These are phyloP conservation scores for Zosterops lateralis DNA, from an alignment of 2,113 vertebrate species.

Conservation along the genomic window DNA sequence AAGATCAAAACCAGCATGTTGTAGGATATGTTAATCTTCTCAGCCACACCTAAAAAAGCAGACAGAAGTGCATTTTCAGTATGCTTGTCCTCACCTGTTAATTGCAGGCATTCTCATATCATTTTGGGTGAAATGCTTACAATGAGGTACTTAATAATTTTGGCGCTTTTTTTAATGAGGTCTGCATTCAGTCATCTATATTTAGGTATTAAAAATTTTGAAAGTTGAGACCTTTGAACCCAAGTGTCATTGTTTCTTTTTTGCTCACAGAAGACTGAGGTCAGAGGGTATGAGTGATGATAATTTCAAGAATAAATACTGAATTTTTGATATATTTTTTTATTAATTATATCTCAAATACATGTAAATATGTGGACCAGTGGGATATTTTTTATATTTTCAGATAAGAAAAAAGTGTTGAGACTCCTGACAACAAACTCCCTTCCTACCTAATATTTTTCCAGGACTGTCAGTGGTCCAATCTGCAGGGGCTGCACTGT, in stretches of 20 bases:
- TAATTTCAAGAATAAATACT: background rate
- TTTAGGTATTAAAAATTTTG: background rate
- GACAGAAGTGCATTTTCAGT: background rate
- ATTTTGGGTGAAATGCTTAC: background rate
- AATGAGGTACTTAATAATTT: background rate
- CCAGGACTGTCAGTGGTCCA: background rate
- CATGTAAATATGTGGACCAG: background rate
- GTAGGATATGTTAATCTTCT: background rate
- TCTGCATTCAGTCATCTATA: background rate
- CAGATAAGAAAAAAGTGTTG: background rate
- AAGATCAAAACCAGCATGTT: background rate
- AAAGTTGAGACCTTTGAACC: background rate
- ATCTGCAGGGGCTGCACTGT: background rate
- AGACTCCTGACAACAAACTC: background rate
- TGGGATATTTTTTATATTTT: background rate
- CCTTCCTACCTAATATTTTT: background rate
- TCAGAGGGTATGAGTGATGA: background rate
- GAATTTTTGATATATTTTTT: background rate
- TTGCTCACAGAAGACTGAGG: background rate
- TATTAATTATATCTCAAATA: background rate
- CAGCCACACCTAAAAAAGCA: background rate
- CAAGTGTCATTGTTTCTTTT: background rate
- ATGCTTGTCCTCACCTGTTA: background rate
- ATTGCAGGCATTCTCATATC: background rate
- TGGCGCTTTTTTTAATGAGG: background rate